A percentile compares a stretch with the other conserved stretches of the same genome.
These are phyloP conservation scores for Heliocidaris erythrogramma DNA, from an alignment of 35 echinoderm and acorn worm species.

Conservation along the genomic window DNA sequence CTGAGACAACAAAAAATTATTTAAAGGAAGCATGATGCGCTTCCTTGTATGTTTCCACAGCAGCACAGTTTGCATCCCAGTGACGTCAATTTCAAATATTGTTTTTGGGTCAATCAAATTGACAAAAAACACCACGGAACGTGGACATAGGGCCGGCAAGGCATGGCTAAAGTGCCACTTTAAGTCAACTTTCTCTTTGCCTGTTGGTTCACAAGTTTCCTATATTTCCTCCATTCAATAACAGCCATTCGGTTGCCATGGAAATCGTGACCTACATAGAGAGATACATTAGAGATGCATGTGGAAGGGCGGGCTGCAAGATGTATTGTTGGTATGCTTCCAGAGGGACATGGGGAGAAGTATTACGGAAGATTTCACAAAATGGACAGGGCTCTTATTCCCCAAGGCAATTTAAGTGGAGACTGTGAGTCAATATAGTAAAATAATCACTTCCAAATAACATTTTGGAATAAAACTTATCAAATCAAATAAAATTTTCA, in stretches of 20 bases:
- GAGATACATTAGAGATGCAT: background rate
- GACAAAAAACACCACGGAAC: background rate
- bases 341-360: background rate
- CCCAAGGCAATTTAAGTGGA: background rate
- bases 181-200: slow-evolving; percentile 5
- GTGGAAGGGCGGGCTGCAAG: background rate
- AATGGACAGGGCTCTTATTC: background rate
- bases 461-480: background rate
- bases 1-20: background rate
- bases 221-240: background rate
- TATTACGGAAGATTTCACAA: background rate
- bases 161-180: background rate
- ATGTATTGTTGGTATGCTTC: background rate
- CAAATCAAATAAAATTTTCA: background rate
- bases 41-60: background rate
- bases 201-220: slow-evolving; percentile 32
- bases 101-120: slow-evolving; percentile 41
- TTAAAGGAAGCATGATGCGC: background rate
- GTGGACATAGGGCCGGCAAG: background rate
- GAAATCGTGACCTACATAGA: background rate
- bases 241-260: background rate
- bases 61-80: background rate
- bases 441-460: background rate
- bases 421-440: background rate
- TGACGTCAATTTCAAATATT: slow-evolving; percentile 27